These are phyloP conservation scores for Philotrypesis tridentata DNA, from an alignment of 1,140 invertebrate genomes.

Conservation along the genomic window DNA sequence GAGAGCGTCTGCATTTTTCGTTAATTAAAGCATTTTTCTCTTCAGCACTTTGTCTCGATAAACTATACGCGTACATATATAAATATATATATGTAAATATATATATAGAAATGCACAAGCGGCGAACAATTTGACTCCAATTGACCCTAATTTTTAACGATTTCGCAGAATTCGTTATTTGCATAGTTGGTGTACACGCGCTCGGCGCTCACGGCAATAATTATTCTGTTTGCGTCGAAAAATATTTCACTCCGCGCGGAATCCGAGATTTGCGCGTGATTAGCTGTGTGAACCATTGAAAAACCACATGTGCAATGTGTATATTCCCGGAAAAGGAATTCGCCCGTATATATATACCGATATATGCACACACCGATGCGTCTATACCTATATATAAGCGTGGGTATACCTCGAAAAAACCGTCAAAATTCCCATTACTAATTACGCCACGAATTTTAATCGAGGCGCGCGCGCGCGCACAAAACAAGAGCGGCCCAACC, in stretches of 20 bases:
- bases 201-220: not conserved
- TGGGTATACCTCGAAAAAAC: not conserved
- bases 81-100: too few species aligned
- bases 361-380: too few species aligned
- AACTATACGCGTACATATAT: conserved; percentile 31
- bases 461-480: not conserved
- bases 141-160: conserved; percentile 59
- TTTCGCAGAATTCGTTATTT: not conserved
- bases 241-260: not conserved
- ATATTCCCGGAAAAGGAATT: not conserved
- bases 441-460: conserved; percentile 36
- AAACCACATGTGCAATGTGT: too few species aligned
- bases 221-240: not conserved
- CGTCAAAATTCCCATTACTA: conserved; percentile 39
- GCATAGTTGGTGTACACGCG: not conserved
- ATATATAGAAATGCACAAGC: too few species aligned
- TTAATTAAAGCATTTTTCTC: not conserved
- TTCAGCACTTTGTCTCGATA: not conserved
- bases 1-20: conserved; percentile 10
- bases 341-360: too few species aligned
- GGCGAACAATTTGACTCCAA: conserved; percentile 58
- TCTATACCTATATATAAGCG: too few species aligned
- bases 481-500: not conserved
- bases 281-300: too few species aligned
- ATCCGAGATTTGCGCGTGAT: not conserved